Base-by-base conservation (phyloP, 2,113 vertebrate genomes). In the Chaetorhynchus papuensis region DNA sequence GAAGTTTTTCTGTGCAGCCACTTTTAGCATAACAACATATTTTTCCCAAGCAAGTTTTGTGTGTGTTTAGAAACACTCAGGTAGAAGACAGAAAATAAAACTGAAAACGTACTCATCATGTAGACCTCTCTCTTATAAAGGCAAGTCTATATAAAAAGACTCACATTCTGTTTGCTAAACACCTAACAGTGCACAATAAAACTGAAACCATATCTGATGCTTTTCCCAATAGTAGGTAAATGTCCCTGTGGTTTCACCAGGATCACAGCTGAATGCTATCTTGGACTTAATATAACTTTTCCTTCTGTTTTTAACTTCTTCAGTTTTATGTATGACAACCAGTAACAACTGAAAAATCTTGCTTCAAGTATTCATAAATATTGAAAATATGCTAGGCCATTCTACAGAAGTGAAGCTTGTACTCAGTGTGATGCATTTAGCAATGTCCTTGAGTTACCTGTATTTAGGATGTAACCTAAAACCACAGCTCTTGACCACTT, bases 391-490 rank as follows among this genome's bases (percentile, higher is more conserved):
- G 4, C 18, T 74, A 44, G 12, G 41, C 37, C 52, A 56, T 57
- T 87, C 47, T 65, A 28, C 10, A 54, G 26, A 54, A 85, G 13
- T n/a, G 23, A 75, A 83, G 21, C 28, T 79, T 59, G 24, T 13
- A 20, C 20, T 63, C 47, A 60, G 6, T 35, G 24, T 13, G 54
- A 44, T 49, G 9, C 13, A 50, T 86, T 94, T 49, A 88, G 33
- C 57, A 95, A 86, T 59, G 71, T 92, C 90, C 94, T 95, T 94
- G 92, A 66, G 60, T 93, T 68, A 96, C 82, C 85, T 94, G 83
- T 13, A 60, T 80, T 94, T 93, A 85, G 23, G 31, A 88, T 83
- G 81, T 93, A 97, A 96, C 53, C 19, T 91, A 93, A 97, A 94
- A 81, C 93, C 76, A 12, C 15, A 63, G 54, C 75, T 80, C 64